Base-by-base conservation (phyloP, 2,888 invertebrate species). In the Trissoscelio sp. region DNA sequence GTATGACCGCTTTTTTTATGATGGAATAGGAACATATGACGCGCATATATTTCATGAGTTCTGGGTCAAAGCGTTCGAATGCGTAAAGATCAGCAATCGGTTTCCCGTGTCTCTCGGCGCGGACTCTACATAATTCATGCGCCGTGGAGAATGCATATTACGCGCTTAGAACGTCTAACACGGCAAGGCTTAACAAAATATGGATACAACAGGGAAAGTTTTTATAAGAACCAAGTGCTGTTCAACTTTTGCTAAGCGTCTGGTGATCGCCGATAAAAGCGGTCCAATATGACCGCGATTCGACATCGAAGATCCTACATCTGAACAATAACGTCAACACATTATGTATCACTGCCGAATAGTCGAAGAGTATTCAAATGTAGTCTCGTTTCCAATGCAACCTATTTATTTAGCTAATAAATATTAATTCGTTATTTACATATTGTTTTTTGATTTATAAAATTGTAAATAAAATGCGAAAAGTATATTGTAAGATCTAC, bases 71-170 rank as follows among this genome's bases (percentile, higher is more conserved):
- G 51, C 18, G 55, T 55, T 28, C 72, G 72, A 77, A 62, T 69
- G 73, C 77, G 44, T 51, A 51, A 81, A 81, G 67, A 81, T 77
- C 72, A 14, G 60, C 53, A 22, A 77, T 77, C 62, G 39, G 46
- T 67, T 81, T 73, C 58, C 31, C 77, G 48, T 60, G 81, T 77
- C 48, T 77, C 57, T 58, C 31, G 53, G 48, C 22, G 12, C 28
- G 55, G 34, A 75, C 46, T 42, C 48, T 81, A 64, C 72, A 81
- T 81, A 77, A 81, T 81, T 81, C 81, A 81, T 81, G 77, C 18
- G 14, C 34, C 60, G 20, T 18, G 14, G 75, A 44, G 66, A 66
- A 75, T 58, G 72, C 77, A 67, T 73, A 81, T 81, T 58, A 57
- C 64, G 42, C 64, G 42, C 51, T 73, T 64, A 64, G 70, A 60